These are phyloP conservation scores for Athrips mouffetella DNA, from an alignment of 2,888 invertebrate genomes.

Conservation along the genomic window DNA sequence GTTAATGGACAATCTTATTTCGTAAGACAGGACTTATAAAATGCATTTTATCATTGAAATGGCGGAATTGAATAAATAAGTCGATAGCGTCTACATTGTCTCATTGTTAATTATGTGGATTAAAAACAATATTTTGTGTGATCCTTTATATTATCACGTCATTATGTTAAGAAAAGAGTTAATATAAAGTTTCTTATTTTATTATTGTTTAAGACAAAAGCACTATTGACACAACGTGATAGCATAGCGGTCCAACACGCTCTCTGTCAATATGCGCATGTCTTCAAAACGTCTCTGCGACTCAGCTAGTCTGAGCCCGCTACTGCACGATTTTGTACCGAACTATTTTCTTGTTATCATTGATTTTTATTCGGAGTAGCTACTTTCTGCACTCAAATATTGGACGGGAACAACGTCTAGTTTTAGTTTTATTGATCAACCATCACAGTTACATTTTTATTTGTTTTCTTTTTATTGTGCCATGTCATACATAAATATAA, in stretches of 20 bases:
- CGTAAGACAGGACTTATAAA: too few relatives aligned
- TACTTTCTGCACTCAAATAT: neutral
- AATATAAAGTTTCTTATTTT: neutral
- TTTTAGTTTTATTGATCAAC: too few relatives aligned
- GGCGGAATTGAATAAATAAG: too few relatives aligned
- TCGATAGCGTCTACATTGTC: too few relatives aligned
- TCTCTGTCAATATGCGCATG: constrained; percentile 31
- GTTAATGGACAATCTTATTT: too few relatives aligned
- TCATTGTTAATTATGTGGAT: too few relatives aligned
- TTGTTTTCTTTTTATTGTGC: constrained; percentile 46
- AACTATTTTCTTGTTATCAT: neutral
- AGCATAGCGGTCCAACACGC: constrained; percentile 36
- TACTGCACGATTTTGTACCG: constrained; percentile 64
- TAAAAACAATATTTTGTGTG: neutral
- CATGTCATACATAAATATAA: constrained; percentile 41
- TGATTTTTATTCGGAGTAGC: neutral
- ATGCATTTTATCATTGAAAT: too few relatives aligned
- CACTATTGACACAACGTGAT: constrained; percentile 32
- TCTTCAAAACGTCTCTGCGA: constrained; percentile 61
- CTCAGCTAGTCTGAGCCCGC: constrained; percentile 70
- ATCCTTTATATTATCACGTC: neutral
- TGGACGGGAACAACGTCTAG: too few relatives aligned
- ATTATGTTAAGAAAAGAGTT: neutral
- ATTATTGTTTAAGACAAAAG: neutral
- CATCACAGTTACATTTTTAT: constrained; percentile 24